Percentiles rank a stretch among this genome's conserved stretches.
Evolutionary conservation across 2,113 vertebrate genomes (phyloP).

Genomic region (Zootoca vivipara): DNA sequence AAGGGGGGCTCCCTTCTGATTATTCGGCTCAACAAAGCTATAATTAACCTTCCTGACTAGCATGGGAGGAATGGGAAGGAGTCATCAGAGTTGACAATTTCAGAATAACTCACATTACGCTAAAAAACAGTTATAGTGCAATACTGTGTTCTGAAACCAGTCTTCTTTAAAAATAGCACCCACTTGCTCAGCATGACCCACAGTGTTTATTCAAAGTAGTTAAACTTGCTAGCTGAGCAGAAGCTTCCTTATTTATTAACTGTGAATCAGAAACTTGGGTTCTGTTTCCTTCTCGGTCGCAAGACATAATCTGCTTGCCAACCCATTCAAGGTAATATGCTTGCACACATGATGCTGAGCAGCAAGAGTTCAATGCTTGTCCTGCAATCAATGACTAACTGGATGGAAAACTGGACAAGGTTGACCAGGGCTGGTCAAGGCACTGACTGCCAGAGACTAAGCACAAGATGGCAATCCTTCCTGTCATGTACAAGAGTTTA

Average conservation of each 20-base stretch:
- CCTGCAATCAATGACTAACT: slow-evolving; percentile 7
- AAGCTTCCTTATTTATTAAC: background rate
- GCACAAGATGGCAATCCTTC: no score
- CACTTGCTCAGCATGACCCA: background rate
- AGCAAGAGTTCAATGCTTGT: background rate
- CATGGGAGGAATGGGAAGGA: background rate
- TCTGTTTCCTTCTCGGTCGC: slow-evolving; percentile 28
- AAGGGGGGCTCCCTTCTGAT: background rate
- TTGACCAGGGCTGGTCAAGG: background rate
- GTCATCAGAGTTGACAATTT: background rate
- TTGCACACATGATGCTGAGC: background rate
- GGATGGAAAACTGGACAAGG: slow-evolving; percentile 13
- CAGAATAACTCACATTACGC: background rate
- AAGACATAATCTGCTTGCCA: background rate
- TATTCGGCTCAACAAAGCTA: slow-evolving; percentile 11
- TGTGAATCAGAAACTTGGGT: background rate
- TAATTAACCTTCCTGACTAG: slow-evolving; percentile 5
- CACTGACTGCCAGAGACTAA: no score
- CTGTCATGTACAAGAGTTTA: no score
- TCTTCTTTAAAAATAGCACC: background rate
- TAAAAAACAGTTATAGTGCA: background rate
- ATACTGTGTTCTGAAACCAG: background rate
- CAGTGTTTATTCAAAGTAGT: background rate
- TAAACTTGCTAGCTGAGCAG: background rate
- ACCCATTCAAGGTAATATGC: slow-evolving; percentile 1